A percentile compares a stretch with the other conserved stretches of the same genome.
These are phyloP conservation scores for Gymnoscopelus microlampas DNA, from an alignment of 2,797 vertebrate species.

Conservation along the genomic window DNA sequence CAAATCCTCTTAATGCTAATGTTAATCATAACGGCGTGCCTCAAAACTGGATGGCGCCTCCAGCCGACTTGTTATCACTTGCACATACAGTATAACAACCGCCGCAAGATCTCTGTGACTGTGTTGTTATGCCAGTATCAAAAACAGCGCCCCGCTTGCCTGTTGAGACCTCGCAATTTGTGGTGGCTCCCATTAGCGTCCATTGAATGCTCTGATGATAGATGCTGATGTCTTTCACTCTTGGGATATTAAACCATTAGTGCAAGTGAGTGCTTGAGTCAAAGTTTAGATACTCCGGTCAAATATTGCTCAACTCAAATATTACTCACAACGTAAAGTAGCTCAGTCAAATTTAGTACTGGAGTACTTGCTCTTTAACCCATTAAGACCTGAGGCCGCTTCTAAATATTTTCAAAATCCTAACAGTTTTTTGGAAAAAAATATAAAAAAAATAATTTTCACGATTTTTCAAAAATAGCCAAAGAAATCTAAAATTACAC, in stretches of 20 bases:
- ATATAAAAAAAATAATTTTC: no score
- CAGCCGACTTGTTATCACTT: conserved; percentile 9
- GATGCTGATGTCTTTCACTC: conserved; percentile 40
- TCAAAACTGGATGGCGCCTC: conserved; percentile 10
- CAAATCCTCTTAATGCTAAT: conserved; percentile 37
- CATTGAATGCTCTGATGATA: conserved; percentile 47
- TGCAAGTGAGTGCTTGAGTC: background rate
- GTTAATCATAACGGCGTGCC: conserved; percentile 3
- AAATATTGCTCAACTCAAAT: no score
- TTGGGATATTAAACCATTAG: conserved; percentile 23
- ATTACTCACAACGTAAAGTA: no score
- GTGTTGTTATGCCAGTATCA: conserved; percentile 49
- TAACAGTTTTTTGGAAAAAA: no score
- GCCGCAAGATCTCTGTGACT: conserved; percentile 21
- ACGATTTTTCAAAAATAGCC: no score
- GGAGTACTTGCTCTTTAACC: no score
- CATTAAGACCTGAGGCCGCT: no score
- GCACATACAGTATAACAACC: background rate
- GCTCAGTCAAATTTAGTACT: no score
- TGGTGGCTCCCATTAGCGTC: conserved; percentile 61
- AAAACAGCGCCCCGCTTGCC: conserved; percentile 11
- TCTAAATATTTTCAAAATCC: no score
- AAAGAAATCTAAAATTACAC: no score
- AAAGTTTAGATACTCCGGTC: no score
- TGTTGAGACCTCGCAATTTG: background rate